Base-by-base conservation (phyloP, 2,113 vertebrate genomes). In the Eleginops maclovinus region DNA sequence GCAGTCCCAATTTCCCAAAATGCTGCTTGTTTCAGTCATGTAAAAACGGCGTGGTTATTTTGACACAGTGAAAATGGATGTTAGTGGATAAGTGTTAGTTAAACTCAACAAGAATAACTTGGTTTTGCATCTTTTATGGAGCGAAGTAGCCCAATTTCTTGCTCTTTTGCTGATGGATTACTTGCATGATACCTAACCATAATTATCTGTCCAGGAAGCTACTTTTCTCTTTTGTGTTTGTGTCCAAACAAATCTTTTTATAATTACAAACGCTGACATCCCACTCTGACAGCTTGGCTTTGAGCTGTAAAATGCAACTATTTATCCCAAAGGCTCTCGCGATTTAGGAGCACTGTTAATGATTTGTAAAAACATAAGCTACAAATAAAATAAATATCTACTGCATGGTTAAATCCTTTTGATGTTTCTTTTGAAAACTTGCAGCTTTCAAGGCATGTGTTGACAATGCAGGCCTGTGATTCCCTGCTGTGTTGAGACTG, bases 371-470 rank as follows among this genome's bases (percentile, higher is more conserved):
- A 74, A 43, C 51, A 83, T 28, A 46, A 76, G 54, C 67, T 72
- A 79, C 69, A 62, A 82, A 62, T 74, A 72, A 82, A 82, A 88
- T 75, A 22, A 77, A 70, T 83, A 76, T 69, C 63, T 49, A 56
- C 56, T 61, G 56, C 24, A 63, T 53, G 65, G 64, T 28, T 49
- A 43, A 21, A 78, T 40, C 8, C 56, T 82, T 85, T 88, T 88
- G 64, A 91, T 83, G 87, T 75, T 84, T 80, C 75, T 81, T 85
- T 66, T 74, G 51, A 66, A 82, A 78, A 72, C 60, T 67, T 77
- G 51, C 43, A 58, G 72, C 77, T 87, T 85, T 84, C 86, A 91
- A 91, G 85, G 61, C 77, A 56, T 68, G 66, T 85, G 85, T 85
- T 89, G 77, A 90, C 83, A 78, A 72, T 81, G 73, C 59, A 21